These are phyloP conservation scores for Armadillidium nasatum DNA, from an alignment of 1,140 invertebrate species.

Conservation along the genomic window DNA sequence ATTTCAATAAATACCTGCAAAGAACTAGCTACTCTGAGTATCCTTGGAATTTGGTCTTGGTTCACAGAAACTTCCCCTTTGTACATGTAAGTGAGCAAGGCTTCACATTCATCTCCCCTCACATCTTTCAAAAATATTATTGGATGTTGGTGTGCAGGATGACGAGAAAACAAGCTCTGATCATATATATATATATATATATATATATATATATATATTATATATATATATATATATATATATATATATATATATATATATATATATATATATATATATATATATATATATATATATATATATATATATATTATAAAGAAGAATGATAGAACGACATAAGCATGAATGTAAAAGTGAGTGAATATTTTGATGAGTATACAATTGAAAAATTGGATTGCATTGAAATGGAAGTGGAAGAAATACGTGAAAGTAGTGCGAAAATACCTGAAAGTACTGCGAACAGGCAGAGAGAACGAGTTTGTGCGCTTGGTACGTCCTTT, in stretches of 20 bases:
- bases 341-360: too few species aligned
- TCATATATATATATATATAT: conserved; percentile 26
- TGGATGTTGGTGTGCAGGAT: conserved; percentile 52
- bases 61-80: conserved; percentile 52
- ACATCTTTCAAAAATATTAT: conserved; percentile 52
- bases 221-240: conserved; percentile 31
- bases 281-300: conserved; percentile 24
- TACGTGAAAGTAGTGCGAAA: too few species aligned
- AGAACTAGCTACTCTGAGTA: conserved; percentile 46
- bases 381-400: too few species aligned
- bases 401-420: too few species aligned
- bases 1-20: conserved; percentile 46
- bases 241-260: too few species aligned
- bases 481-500: conserved; percentile 62
- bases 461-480: conserved; percentile 89
- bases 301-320: too few species aligned
- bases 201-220: conserved; percentile 31
- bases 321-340: too few species aligned
- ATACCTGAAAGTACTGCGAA: conserved; percentile 88
- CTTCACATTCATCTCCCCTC: conserved; percentile 49
- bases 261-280: neutral
- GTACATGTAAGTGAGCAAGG: conserved; percentile 55
- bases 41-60: conserved; percentile 48
- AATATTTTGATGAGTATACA: conserved; percentile 1
- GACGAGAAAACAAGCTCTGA: conserved; percentile 48